Conservation (phyloP, 2,888 invertebrate species). For the Nephrotoma flavescens region DNA sequence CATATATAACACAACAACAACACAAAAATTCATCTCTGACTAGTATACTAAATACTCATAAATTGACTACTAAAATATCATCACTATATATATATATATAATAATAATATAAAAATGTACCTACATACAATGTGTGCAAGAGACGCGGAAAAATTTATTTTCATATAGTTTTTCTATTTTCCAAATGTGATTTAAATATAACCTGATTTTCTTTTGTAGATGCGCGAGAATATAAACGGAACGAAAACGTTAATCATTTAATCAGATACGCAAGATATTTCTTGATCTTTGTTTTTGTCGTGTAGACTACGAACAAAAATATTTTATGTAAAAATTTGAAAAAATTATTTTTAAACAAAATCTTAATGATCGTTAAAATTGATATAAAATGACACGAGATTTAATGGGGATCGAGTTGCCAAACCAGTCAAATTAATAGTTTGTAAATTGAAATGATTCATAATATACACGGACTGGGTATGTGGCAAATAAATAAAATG, state of each 20-base stretch:
- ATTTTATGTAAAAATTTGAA: background rate
- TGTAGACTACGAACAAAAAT: background rate
- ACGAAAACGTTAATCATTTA: background rate
- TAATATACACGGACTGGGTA: too few species aligned
- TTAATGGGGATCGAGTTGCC: background rate
- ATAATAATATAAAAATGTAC: background rate
- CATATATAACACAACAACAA: too few species aligned
- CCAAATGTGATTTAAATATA: background rate
- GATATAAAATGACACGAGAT: background rate
- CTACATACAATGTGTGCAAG: background rate
- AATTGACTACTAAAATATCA: background rate
- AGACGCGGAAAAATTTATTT: background rate
- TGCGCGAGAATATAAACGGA: background rate
- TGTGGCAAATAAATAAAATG: too few species aligned
- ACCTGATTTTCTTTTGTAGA: background rate
- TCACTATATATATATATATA: background rate
- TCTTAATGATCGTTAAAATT: background rate
- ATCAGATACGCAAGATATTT: background rate
- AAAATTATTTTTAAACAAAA: background rate
- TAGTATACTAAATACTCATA: background rate
- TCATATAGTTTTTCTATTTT: background rate
- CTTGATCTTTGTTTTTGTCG: background rate
- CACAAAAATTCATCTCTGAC: background rate
- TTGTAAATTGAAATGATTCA: too few species aligned
- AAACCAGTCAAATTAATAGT: too few species aligned